These are phyloP conservation scores for Trachymyrmex septentrionalis DNA, from an alignment of 1,140 invertebrate genomes.

Conservation along the genomic window DNA sequence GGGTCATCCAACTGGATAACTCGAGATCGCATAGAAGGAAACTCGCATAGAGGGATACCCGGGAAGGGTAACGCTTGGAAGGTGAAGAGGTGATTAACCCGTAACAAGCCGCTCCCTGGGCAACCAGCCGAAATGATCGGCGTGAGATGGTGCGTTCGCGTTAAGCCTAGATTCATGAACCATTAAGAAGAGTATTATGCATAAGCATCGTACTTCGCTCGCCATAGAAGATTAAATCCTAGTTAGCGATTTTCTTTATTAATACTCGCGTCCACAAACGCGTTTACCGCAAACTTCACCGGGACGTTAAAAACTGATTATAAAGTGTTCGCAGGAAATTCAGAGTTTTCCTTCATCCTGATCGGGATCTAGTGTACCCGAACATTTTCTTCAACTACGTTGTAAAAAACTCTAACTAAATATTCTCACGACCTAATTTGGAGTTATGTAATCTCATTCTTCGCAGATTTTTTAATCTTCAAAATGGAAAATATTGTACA, in stretches of 20 bases:
- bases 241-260: constrained; percentile 26
- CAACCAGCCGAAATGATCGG: constrained; percentile 29
- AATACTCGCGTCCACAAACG: neutral
- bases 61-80: constrained; percentile 33
- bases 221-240: constrained; percentile 8
- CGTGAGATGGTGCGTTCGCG: constrained; percentile 37
- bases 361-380: too few relatives aligned
- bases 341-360: too few relatives aligned
- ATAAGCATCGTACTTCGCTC: neutral
- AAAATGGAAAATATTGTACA: too few relatives aligned
- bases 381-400: too few relatives aligned
- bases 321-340: neutral
- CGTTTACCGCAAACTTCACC: neutral
- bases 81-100: constrained; percentile 55
- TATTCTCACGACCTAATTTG: too few relatives aligned
- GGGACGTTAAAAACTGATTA: neutral
- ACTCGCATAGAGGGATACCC: neutral
- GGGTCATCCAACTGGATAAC: constrained; percentile 46
- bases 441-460: too few relatives aligned
- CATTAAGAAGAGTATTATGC: constrained; percentile 11
- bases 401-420: too few relatives aligned
- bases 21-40: constrained; percentile 28
- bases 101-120: constrained; percentile 40
- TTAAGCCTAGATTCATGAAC: constrained; percentile 26
- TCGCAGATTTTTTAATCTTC: too few relatives aligned